phyloP scores from a whole-genome alignment of 2,888 invertebrate genomes.

The Tiliacea citrago region DNA sequence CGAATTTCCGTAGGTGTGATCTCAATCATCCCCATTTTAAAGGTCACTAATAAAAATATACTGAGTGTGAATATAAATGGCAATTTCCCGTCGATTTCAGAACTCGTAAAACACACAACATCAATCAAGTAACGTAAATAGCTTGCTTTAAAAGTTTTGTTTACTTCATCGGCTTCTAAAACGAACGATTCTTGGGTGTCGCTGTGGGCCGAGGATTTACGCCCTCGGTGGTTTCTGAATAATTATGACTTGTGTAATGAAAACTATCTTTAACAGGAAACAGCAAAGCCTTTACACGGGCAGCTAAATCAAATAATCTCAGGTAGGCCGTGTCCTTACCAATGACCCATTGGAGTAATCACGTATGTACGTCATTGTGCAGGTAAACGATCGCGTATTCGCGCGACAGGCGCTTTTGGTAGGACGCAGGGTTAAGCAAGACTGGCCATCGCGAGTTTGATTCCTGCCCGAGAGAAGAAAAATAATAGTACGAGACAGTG shows the following conservation, averaged over 20 bases:
- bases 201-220: not conserved
- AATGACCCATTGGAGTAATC: too few relatives aligned
- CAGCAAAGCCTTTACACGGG: too few relatives aligned
- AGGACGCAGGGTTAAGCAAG: not conserved
- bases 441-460: not conserved
- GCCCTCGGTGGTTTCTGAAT: not conserved
- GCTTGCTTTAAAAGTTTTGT: constrained; percentile 55
- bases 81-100: constrained; percentile 51
- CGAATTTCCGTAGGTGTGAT: constrained; percentile 6
- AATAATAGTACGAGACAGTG: too few relatives aligned
- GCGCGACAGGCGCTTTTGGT: too few relatives aligned
- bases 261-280: not conserved
- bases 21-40: constrained; percentile 1
- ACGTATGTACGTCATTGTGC: too few relatives aligned
- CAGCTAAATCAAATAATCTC: too few relatives aligned
- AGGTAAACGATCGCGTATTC: too few relatives aligned
- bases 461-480: not conserved
- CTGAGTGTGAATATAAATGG: constrained; percentile 47
- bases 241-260: not conserved
- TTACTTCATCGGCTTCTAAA: constrained; percentile 44
- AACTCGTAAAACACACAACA: constrained; percentile 63
- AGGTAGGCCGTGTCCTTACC: too few relatives aligned
- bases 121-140: constrained; percentile 64
- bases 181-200: constrained; percentile 21
- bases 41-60: constrained; percentile 35